Percentiles rank a stretch among this genome's conserved stretches.
These are phyloP conservation scores for Octomys mimax DNA, from an alignment of 2,797 vertebrate genomes.

Conservation along the genomic window DNA sequence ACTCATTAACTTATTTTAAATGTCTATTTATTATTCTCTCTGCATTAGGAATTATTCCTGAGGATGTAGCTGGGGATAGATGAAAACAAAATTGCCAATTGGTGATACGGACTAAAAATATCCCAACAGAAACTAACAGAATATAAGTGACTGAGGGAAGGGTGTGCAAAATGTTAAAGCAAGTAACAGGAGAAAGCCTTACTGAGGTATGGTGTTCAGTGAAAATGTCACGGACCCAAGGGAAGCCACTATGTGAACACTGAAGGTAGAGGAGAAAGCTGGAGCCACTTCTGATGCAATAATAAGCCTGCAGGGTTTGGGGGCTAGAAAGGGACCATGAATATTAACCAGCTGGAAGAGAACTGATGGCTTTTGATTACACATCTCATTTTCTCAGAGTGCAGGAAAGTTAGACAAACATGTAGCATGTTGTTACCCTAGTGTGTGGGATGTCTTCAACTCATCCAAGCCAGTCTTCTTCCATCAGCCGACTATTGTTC, in stretches of 20 bases:
- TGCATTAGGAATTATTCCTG: not conserved
- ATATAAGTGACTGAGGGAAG: not conserved
- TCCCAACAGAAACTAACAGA: not conserved
- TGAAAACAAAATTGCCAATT: not conserved
- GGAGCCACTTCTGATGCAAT: not conserved
- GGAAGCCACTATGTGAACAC: not conserved
- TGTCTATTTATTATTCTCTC: not conserved
- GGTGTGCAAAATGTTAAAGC: not conserved
- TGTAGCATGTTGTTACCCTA: not conserved
- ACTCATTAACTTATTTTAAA: not conserved
- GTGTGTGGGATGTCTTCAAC: not conserved
- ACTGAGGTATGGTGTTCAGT: not conserved
- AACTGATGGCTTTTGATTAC: not conserved
- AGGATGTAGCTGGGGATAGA: not conserved
- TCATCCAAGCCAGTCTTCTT: not conserved
- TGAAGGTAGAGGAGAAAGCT: fast-evolving
- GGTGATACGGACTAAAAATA: not conserved
- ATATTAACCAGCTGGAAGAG: not conserved
- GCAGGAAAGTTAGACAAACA: not conserved
- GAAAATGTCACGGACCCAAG: not conserved
- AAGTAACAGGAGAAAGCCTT: not conserved
- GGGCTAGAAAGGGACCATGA: no score
- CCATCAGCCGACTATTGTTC: not conserved
- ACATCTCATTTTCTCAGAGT: not conserved
- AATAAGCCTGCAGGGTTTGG: fast-evolving